phyloP scores from a whole-genome alignment of 2,113 vertebrate species.

The Pelmatolapia mariae region DNA sequence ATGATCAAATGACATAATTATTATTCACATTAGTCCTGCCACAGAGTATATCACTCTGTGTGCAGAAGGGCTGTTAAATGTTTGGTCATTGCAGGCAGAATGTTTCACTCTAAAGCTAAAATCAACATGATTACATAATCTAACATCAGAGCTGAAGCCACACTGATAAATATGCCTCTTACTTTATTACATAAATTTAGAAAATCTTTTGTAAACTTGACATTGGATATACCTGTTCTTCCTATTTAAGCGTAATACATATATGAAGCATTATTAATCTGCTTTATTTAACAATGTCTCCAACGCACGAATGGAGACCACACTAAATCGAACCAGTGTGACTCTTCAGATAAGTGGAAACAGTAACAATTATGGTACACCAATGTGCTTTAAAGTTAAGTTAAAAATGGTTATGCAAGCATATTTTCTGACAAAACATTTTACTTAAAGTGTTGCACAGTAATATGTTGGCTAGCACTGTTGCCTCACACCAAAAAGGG shows the following conservation, averaged over 20 bases:
- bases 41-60: neutral
- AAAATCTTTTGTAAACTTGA: neutral
- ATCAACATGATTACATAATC: constrained; percentile 11
- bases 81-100: neutral
- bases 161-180: neutral
- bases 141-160: neutral
- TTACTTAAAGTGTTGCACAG: neutral
- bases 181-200: neutral
- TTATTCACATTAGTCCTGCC: neutral
- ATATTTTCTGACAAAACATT: neutral
- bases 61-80: neutral
- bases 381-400: neutral
- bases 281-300: neutral
- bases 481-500: neutral
- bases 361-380: neutral
- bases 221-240: neutral
- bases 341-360: neutral
- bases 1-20: neutral
- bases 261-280: neutral
- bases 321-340: neutral
- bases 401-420: neutral
- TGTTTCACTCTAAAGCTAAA: neutral
- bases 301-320: neutral
- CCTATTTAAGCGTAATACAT: neutral
- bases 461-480: neutral